Percentiles rank a stretch among this genome's conserved stretches.
phyloP scores from a whole-genome alignment of 2,113 vertebrate genomes.

The Pedionomus torquatus region DNA sequence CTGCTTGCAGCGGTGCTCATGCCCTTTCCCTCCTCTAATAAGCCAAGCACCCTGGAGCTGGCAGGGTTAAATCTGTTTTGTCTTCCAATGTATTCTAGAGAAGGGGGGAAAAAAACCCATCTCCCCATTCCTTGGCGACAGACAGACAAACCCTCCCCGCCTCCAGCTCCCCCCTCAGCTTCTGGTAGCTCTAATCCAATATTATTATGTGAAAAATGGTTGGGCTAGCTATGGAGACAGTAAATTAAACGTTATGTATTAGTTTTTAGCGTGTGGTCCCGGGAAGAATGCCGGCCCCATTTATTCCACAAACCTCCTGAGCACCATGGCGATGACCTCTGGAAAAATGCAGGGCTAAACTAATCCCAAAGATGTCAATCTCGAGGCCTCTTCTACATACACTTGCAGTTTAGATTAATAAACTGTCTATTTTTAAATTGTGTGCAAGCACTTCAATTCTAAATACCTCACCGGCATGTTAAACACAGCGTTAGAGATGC shows the following conservation, averaged over 20 bases:
- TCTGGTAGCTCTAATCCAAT: slow-evolving; percentile 89
- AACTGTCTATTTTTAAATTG: slow-evolving; percentile 84
- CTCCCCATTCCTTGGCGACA: not conserved
- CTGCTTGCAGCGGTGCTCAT: not conserved
- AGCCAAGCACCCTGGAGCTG: not conserved
- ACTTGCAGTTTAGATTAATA: slow-evolving; percentile 82
- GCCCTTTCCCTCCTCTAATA: not conserved
- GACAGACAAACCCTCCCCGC: slow-evolving; percentile 40
- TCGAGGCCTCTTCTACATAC: slow-evolving; percentile 80
- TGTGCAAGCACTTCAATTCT: slow-evolving; percentile 81
- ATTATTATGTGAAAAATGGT: slow-evolving; percentile 95
- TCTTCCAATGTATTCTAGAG: slow-evolving; percentile 23
- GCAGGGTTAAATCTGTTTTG: slow-evolving; percentile 42
- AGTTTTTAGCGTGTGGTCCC: slow-evolving; percentile 79
- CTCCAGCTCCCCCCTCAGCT: slow-evolving; percentile 34
- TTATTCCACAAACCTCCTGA: slow-evolving; percentile 76
- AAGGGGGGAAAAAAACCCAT: slow-evolving; percentile 51
- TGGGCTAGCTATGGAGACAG: slow-evolving; percentile 86
- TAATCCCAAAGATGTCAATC: slow-evolving; percentile 87
- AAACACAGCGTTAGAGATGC: slow-evolving; percentile 78
- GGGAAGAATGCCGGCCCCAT: slow-evolving; percentile 75
- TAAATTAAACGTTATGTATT: slow-evolving; percentile 98
- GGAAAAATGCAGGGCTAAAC: slow-evolving; percentile 82
- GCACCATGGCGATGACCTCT: slow-evolving; percentile 80
- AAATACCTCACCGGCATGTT: slow-evolving; percentile 83